Evolutionary conservation across 2,797 vertebrate genomes (phyloP).

Genomic region (Falco columbarius): DNA sequence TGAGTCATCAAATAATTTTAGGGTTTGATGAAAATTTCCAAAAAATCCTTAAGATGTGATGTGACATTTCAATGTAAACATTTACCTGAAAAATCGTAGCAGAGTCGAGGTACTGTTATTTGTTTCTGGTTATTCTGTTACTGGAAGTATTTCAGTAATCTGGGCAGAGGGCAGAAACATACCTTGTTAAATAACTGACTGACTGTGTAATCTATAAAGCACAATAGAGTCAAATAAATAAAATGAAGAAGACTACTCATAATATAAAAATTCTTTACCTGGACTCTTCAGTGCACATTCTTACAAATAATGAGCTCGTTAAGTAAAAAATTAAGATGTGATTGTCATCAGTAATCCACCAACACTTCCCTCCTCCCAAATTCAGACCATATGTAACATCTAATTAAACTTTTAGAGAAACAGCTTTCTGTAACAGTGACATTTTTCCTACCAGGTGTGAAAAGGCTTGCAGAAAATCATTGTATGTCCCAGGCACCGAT

Average conservation of each 20-base stretch:
- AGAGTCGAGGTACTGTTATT: not conserved
- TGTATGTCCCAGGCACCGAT: not conserved
- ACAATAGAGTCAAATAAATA: not conserved
- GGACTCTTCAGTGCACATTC: not conserved
- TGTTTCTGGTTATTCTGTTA: not conserved
- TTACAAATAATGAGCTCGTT: not conserved
- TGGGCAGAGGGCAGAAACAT: not conserved
- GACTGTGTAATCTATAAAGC: not conserved
- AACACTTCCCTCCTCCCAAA: not conserved
- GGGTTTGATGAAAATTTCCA: not conserved
- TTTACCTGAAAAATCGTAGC: not conserved
- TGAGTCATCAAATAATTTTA: not conserved
- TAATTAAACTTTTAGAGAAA: constrained; percentile 29
- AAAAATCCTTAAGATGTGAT: not conserved
- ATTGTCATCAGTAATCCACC: not conserved
- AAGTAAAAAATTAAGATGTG: not conserved
- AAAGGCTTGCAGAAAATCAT: constrained; percentile 1
- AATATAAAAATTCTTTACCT: not conserved
- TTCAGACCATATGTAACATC: not conserved
- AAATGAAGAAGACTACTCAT: not conserved
- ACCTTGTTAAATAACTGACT: not conserved
- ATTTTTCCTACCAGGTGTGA: constrained; percentile 13
- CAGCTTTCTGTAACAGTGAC: not conserved
- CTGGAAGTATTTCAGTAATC: not conserved
- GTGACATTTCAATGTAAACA: not conserved